Evolutionary conservation across 2,113 vertebrate genomes (phyloP).

Genomic region (Nibea albiflora): DNA sequence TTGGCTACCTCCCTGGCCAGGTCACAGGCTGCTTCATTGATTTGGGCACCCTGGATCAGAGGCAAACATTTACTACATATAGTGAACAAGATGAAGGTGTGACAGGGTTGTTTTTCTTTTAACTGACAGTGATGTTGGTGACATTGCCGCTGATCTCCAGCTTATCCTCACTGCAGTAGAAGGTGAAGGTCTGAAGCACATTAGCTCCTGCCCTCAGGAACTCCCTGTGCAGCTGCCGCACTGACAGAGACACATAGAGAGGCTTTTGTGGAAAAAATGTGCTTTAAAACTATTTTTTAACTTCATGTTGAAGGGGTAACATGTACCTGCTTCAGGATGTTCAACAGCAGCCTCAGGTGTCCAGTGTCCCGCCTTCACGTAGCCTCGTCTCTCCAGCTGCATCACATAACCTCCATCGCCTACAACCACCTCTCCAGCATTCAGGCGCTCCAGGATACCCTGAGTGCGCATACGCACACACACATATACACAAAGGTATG

Average conservation of each 20-base stretch:
- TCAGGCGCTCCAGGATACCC: conserved; percentile 89
- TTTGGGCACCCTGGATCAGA: conserved; percentile 84
- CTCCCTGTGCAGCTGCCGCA: conserved; percentile 90
- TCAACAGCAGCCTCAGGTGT: conserved; percentile 91
- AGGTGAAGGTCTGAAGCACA: conserved; percentile 90
- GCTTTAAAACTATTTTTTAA: not conserved
- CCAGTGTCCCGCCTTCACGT: conserved; percentile 91
- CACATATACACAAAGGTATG: not conserved
- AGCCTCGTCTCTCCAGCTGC: conserved; percentile 90
- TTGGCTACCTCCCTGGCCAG: conserved; percentile 91
- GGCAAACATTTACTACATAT: no score
- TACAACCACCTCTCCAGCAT: conserved; percentile 89
- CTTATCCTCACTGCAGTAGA: conserved; percentile 92
- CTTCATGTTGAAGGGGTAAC: not conserved
- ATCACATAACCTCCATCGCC: conserved; percentile 92
- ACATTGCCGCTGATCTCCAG: conserved; percentile 90
- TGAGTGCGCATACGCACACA: conserved; percentile 43
- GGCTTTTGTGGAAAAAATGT: not conserved
- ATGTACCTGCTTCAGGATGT: conserved; percentile 90
- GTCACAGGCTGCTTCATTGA: conserved; percentile 94
- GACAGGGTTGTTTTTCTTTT: not conserved
- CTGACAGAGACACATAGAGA: conserved; percentile 66
- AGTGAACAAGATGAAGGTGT: not conserved
- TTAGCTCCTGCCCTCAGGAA: conserved; percentile 90
- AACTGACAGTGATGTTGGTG: conserved; percentile 87